Percentiles rank a stretch among this genome's conserved stretches.
Conservation (phyloP, 2,797 vertebrate genomes). For the Sparus aurata region DNA sequence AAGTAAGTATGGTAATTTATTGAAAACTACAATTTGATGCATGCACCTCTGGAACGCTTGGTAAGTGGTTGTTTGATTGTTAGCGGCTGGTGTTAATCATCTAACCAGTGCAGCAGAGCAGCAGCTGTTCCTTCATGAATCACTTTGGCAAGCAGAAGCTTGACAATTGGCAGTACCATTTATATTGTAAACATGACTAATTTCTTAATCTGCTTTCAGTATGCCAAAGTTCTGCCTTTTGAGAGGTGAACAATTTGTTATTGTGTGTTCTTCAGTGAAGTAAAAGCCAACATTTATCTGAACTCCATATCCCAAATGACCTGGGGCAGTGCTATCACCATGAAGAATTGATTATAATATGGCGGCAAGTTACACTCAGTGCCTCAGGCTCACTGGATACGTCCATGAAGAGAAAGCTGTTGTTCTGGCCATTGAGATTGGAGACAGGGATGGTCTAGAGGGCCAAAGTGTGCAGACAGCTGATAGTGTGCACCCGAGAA, state of each 20-base stretch:
- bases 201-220: constrained; percentile 72
- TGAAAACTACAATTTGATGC: neutral
- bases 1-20: neutral
- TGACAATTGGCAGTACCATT: constrained; percentile 66
- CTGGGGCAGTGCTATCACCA: constrained; percentile 45
- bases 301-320: constrained; percentile 61
- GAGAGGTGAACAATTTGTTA: constrained; percentile 53
- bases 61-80: constrained; percentile 18
- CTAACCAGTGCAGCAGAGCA: constrained; percentile 34
- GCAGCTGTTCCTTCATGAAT: constrained; percentile 59
- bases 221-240: constrained; percentile 63
- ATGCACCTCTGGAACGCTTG: neutral
- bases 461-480: constrained; percentile 50
- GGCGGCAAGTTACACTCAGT: constrained; percentile 39
- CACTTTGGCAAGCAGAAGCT: constrained; percentile 54
- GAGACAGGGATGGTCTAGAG: constrained; percentile 39
- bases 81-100: constrained; percentile 43
- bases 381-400: constrained; percentile 66
- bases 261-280: constrained; percentile 21
- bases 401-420: constrained; percentile 48
- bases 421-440: constrained; percentile 54
- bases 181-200: constrained; percentile 64
- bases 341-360: constrained; percentile 70
- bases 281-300: constrained; percentile 61
- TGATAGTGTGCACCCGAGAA: constrained; percentile 45